These are phyloP conservation scores for Eubasilissa splendida DNA, from an alignment of 2,888 invertebrate genomes.

Conservation along the genomic window DNA sequence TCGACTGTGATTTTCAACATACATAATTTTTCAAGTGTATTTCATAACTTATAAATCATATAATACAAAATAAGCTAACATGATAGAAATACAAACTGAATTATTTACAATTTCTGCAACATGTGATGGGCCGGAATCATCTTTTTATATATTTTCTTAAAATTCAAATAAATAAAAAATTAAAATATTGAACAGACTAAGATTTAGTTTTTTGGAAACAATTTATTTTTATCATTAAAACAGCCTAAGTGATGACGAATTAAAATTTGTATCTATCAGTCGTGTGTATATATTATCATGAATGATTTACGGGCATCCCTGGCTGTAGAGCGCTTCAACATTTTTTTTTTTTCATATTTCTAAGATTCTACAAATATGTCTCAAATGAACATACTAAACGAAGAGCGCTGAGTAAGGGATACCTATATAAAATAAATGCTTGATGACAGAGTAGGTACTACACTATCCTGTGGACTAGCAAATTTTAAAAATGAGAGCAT, in stretches of 20 bases:
- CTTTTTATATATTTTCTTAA: not conserved
- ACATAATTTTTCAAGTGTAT: slow-evolving; percentile 17
- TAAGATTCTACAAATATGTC: not conserved
- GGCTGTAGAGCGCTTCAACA: not conserved
- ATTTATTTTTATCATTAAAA: not conserved
- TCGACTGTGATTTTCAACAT: slow-evolving; percentile 32
- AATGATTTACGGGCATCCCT: not conserved
- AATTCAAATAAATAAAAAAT: not conserved
- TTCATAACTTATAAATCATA: slow-evolving; percentile 32
- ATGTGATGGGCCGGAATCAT: not conserved
- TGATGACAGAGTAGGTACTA: no score
- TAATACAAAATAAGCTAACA: not conserved
- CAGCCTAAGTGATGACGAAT: not conserved
- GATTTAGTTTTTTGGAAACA: not conserved
- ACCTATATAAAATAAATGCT: no score
- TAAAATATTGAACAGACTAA: not conserved
- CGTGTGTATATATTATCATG: not conserved
- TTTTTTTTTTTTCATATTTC: not conserved
- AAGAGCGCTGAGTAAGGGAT: no score
- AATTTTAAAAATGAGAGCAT: no score
- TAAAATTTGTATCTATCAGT: not conserved
- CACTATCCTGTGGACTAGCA: no score
- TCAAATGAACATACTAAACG: not conserved
- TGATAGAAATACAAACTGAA: not conserved
- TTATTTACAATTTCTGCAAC: slow-evolving; percentile 1